Percentiles rank a stretch among this genome's conserved stretches.
Evolutionary conservation across 2,113 vertebrate genomes (phyloP).

Genomic region (Noturus placidus): DNA sequence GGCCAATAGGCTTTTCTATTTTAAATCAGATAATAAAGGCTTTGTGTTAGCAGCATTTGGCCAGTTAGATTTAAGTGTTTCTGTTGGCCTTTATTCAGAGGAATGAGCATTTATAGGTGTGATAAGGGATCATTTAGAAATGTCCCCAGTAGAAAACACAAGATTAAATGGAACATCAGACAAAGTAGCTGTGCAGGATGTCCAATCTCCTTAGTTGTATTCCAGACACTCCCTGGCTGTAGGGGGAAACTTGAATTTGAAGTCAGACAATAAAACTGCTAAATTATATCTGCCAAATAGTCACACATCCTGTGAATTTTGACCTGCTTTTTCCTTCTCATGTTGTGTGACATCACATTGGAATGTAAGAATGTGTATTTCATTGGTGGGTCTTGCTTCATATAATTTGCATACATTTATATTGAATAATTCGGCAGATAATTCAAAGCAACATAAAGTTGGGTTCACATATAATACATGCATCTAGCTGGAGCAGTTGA

Average conservation of each 20-base stretch:
- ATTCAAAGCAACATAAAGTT: too few species aligned
- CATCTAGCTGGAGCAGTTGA: too few species aligned
- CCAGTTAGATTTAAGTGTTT: background rate
- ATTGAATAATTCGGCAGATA: too few species aligned
- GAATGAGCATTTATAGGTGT: background rate
- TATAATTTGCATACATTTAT: background rate
- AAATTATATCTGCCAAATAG: background rate
- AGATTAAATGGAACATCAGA: slow-evolving; percentile 32
- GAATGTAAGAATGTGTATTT: background rate
- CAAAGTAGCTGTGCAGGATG: slow-evolving; percentile 60
- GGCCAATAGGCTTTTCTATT: background rate
- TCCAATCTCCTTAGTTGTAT: slow-evolving; percentile 25
- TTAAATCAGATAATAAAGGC: background rate
- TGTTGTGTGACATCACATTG: background rate
- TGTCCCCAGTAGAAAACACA: slow-evolving; percentile 21
- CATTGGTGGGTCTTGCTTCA: background rate
- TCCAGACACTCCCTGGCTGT: slow-evolving; percentile 20
- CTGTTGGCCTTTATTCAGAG: background rate
- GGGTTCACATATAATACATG: too few species aligned
- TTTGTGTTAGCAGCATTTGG: background rate
- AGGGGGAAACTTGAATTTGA: slow-evolving; percentile 38
- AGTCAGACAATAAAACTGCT: slow-evolving; percentile 9
- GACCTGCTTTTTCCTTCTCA: background rate
- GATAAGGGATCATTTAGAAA: background rate
- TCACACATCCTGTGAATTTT: slow-evolving; percentile 20